phyloP scores from a whole-genome alignment of 2,888 invertebrate species.

The Seira sanloemensis region DNA sequence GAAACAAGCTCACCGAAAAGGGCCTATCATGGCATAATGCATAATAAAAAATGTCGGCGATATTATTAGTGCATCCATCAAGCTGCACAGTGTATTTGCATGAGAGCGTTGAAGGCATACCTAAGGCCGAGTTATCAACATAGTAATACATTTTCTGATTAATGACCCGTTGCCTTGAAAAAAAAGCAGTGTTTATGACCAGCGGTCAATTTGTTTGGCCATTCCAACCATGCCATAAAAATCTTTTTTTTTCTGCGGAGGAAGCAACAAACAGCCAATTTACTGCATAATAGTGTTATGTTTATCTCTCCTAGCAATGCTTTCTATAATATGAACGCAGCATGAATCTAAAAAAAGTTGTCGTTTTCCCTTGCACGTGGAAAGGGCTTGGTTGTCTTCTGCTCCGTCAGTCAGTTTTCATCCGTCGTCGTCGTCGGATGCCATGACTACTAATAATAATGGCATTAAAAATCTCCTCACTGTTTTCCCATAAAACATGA shows the following conservation, averaged over 20 bases:
- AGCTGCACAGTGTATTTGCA: too few relatives aligned
- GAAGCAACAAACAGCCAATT: constrained; percentile 38
- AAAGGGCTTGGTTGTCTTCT: constrained; percentile 55
- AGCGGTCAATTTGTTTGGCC: constrained; percentile 63
- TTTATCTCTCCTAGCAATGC: not conserved
- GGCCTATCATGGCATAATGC: too few relatives aligned
- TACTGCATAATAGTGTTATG: not conserved
- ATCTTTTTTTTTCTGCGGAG: constrained; percentile 40
- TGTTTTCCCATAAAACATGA: constrained; percentile 31
- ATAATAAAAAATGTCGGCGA: too few relatives aligned
- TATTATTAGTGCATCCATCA: too few relatives aligned
- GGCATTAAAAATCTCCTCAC: not conserved
- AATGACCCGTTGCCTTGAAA: constrained; percentile 58
- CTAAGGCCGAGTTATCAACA: constrained; percentile 52
- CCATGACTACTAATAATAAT: too few relatives aligned
- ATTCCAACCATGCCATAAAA: constrained; percentile 59
- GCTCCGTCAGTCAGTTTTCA: too few relatives aligned
- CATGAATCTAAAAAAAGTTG: constrained; percentile 26
- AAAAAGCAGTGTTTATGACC: constrained; percentile 57
- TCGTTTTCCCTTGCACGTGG: constrained; percentile 30
- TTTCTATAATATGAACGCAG: too few relatives aligned
- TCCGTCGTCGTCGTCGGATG: too few relatives aligned
- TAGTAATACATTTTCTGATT: constrained; percentile 59
- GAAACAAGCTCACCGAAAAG: too few relatives aligned
- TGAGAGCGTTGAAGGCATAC: too few relatives aligned